These are phyloP conservation scores for Puntigrus tetrazona DNA, from an alignment of 2,113 vertebrate species.

Conservation along the genomic window DNA sequence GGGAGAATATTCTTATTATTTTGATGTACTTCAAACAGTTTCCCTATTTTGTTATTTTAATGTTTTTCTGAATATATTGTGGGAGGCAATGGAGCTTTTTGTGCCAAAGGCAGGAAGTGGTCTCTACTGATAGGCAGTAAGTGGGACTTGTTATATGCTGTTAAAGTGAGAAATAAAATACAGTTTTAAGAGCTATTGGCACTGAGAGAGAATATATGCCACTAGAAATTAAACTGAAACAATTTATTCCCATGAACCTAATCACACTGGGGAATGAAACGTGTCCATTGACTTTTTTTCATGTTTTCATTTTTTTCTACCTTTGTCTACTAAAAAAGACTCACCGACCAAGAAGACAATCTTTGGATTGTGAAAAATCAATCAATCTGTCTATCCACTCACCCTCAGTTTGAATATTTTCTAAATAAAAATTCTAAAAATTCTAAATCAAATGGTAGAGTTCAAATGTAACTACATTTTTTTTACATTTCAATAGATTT, in stretches of 20 bases:
- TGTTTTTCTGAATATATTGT: conserved; percentile 22
- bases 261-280: background rate
- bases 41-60: conserved; percentile 6
- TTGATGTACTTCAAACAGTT: conserved; percentile 23
- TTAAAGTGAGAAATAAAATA: conserved; percentile 16
- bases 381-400: background rate
- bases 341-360: background rate
- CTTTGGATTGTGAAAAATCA: background rate
- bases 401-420: too few species aligned
- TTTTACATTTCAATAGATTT: too few species aligned
- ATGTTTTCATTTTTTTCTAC: background rate
- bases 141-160: conserved; percentile 29
- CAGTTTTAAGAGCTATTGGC: background rate
- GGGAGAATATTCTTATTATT: background rate
- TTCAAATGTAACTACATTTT: too few species aligned
- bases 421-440: too few species aligned
- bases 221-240: background rate
- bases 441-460: too few species aligned
- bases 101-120: conserved; percentile 35
- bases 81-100: background rate
- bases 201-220: background rate
- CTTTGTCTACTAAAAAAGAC: background rate
- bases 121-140: conserved; percentile 22
- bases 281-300: background rate
- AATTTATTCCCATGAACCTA: background rate